Percentiles rank a stretch among this genome's conserved stretches.
These are phyloP conservation scores for Paradoxurus hermaphroditus DNA, from an alignment of 2,113 vertebrate species.

Conservation along the genomic window DNA sequence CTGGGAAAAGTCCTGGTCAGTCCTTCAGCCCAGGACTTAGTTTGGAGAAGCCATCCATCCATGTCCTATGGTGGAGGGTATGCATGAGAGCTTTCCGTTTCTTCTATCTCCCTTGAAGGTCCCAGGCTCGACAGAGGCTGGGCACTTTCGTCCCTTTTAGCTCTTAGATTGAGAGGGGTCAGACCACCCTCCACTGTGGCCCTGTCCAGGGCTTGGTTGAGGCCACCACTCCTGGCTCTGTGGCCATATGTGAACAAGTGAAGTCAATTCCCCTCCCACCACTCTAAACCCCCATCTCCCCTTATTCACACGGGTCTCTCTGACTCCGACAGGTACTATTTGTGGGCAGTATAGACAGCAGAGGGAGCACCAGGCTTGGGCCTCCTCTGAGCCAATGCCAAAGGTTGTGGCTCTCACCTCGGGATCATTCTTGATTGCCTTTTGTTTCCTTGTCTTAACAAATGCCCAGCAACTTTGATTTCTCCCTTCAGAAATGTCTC, in stretches of 20 bases:
- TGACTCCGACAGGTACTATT: constrained; percentile 79
- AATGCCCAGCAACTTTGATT: background rate
- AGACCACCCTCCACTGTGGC: background rate
- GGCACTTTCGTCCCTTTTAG: background rate
- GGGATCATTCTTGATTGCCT: background rate
- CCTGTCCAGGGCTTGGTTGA: background rate
- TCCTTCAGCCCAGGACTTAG: background rate
- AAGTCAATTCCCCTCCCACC: background rate
- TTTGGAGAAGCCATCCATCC: background rate
- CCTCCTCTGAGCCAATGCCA: constrained; percentile 58
- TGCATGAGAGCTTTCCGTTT: background rate
- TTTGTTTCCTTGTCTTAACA: background rate
- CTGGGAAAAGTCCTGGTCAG: background rate
- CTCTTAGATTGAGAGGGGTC: background rate
- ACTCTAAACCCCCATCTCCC: background rate
- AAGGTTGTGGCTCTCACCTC: constrained; percentile 24
- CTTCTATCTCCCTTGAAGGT: background rate
- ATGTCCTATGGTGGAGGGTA: background rate
- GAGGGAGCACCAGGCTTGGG: constrained; percentile 6
- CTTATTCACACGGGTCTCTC: constrained; percentile 39
- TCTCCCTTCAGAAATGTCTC: background rate
- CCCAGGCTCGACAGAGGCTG: background rate
- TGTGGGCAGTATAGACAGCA: constrained; percentile 63
- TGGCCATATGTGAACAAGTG: constrained; percentile 22
- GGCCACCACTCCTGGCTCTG: background rate